Conservation (phyloP, 2,888 invertebrate genomes). For the Geotrupes spiniger region DNA sequence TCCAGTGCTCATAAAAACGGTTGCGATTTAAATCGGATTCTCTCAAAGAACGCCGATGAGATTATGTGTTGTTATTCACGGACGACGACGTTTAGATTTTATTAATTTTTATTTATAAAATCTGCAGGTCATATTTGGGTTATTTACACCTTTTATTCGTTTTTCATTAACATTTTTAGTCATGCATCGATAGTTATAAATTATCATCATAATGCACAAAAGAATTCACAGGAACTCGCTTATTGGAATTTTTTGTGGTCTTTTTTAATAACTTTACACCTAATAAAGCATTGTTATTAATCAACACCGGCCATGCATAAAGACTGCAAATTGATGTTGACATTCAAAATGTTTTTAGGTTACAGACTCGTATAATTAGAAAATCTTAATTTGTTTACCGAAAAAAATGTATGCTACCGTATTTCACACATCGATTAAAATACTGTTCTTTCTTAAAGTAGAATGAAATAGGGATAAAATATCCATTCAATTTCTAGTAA, state of each 20-base stretch:
- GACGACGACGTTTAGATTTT: background rate
- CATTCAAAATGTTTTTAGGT: too few species aligned
- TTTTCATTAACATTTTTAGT: background rate
- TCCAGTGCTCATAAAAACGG: constrained; percentile 7
- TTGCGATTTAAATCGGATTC: background rate
- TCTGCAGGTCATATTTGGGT: background rate
- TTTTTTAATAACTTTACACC: background rate
- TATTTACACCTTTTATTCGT: constrained; percentile 1
- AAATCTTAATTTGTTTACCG: too few species aligned
- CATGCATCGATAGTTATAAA: background rate
- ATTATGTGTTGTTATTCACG: background rate
- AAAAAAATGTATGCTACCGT: too few species aligned
- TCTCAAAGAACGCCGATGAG: background rate
- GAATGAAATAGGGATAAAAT: too few species aligned
- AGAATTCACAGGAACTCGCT: constrained; percentile 3
- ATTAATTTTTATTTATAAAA: too few species aligned
- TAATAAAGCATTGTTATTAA: constrained; percentile 7
- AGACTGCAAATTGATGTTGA: background rate
- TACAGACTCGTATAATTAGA: too few species aligned
- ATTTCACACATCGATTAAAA: too few species aligned
- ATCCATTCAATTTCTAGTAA: too few species aligned
- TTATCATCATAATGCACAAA: background rate
- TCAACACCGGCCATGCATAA: constrained; percentile 1
- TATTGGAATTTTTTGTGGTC: background rate
- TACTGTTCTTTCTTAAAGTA: too few species aligned